A percentile compares a stretch with the other conserved stretches of the same genome.
phyloP scores from a whole-genome alignment of 2,888 invertebrate species.

The Cryptocephalus moraei region DNA sequence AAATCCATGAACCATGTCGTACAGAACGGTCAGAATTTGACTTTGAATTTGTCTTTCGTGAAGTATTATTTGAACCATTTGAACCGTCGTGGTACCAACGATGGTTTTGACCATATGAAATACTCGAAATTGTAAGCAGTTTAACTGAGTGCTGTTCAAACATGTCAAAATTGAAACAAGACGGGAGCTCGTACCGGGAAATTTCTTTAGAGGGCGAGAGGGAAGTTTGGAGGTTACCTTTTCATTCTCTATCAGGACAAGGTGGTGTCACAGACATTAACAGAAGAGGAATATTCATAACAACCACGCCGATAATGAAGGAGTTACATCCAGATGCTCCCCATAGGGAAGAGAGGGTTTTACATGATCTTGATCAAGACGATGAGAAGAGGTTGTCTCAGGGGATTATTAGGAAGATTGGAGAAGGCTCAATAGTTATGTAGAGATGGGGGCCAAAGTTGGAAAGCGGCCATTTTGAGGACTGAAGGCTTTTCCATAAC shows the following conservation, averaged over 20 bases:
- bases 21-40: too few species aligned
- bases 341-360: slow-evolving; percentile 59
- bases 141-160: slow-evolving; percentile 35
- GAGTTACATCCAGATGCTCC: slow-evolving; percentile 87
- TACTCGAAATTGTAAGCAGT: slow-evolving; percentile 31
- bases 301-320: slow-evolving; percentile 33
- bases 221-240: slow-evolving; percentile 80
- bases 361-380: slow-evolving; percentile 81
- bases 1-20: too few species aligned
- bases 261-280: slow-evolving; percentile 35
- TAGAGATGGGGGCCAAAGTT: slow-evolving; percentile 78
- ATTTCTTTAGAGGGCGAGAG: slow-evolving; percentile 63
- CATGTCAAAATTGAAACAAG: slow-evolving; percentile 31
- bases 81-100: too few species aligned
- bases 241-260: slow-evolving; percentile 76
- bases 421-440: slow-evolving; percentile 67
- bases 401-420: slow-evolving; percentile 62
- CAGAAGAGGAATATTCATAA: slow-evolving; percentile 40
- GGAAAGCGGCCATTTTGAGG: slow-evolving; percentile 87
- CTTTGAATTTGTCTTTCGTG: too few species aligned
- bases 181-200: slow-evolving; percentile 31
- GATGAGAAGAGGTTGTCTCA: slow-evolving; percentile 56
- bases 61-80: too few species aligned
- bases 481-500: slow-evolving; percentile 83
- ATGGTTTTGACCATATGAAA: too few species aligned